A percentile compares a stretch with the other conserved stretches of the same genome.
phyloP scores from a whole-genome alignment of 64 coral and sea anemone genomes.

The Hydrozoanthus tunicans region DNA sequence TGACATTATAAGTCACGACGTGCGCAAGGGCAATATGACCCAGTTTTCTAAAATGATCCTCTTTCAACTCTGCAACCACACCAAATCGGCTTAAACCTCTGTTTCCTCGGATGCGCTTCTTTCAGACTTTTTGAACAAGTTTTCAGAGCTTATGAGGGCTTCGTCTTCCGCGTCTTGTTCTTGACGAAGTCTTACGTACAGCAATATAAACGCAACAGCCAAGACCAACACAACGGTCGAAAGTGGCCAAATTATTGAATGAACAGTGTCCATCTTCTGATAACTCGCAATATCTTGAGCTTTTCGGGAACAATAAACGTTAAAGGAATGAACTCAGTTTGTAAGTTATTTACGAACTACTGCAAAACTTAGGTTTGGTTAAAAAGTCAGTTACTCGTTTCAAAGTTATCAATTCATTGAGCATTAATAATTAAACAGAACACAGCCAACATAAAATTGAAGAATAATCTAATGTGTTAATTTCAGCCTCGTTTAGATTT shows the following conservation, averaged over 20 bases:
- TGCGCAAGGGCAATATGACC: background rate
- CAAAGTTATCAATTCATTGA: too few relatives aligned
- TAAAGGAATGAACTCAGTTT: too few relatives aligned
- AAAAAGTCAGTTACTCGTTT: too few relatives aligned
- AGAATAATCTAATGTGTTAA: too few relatives aligned
- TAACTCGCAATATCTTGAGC: background rate
- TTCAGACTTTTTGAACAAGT: background rate
- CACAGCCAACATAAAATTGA: too few relatives aligned
- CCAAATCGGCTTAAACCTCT: background rate
- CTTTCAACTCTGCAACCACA: background rate
- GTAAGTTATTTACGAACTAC: too few relatives aligned
- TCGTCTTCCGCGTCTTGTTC: background rate
- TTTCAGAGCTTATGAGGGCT: background rate
- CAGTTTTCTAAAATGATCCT: background rate
- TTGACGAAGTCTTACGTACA: background rate
- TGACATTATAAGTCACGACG: background rate
- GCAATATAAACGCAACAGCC: background rate
- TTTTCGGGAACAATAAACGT: background rate
- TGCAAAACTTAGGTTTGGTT: too few relatives aligned
- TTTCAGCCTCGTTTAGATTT: too few relatives aligned
- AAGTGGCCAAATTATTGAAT: background rate
- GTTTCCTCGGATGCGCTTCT: background rate
- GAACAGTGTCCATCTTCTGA: background rate
- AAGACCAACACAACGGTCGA: background rate
- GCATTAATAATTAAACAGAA: too few relatives aligned